phyloP scores from a whole-genome alignment of 2,113 vertebrate species.

The Rhea americana region DNA sequence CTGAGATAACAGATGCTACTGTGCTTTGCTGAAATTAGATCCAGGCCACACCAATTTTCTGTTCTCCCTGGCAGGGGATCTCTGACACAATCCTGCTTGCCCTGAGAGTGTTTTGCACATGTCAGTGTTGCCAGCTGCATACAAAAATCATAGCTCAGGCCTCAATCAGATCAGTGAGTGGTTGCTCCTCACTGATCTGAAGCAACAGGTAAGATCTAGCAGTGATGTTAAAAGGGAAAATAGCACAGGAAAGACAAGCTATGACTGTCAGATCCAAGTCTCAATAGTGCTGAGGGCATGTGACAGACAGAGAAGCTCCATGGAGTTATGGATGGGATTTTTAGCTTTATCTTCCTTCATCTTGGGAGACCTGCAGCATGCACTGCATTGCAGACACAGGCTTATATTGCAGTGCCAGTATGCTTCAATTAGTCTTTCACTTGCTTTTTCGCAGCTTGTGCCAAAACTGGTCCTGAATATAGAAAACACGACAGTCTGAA shows the following conservation, averaged over 20 bases:
- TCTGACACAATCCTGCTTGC: neutral
- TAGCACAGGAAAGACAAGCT: neutral
- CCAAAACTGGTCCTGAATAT: neutral
- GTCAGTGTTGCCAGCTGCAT: neutral
- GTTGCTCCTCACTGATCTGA: neutral
- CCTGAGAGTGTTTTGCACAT: neutral
- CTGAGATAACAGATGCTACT: accelerated
- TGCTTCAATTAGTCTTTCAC: neutral
- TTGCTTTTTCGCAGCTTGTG: neutral
- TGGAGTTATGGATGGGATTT: neutral
- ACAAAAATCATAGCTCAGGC: neutral
- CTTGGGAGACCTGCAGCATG: neutral
- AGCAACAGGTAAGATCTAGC: neutral
- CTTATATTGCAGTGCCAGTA: neutral
- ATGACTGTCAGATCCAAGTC: neutral
- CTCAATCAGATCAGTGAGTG: accelerated
- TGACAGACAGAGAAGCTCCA: neutral
- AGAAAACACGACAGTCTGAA: neutral
- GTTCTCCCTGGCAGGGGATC: neutral
- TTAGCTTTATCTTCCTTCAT: neutral
- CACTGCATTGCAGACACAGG: conserved; percentile 29
- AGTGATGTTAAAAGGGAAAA: neutral
- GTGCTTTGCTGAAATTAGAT: neutral
- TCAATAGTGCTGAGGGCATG: neutral
- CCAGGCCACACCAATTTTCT: neutral